These are phyloP conservation scores for Palythoa caribaeorum DNA, from an alignment of 92 coral and sea anemone genomes.

Conservation along the genomic window DNA sequence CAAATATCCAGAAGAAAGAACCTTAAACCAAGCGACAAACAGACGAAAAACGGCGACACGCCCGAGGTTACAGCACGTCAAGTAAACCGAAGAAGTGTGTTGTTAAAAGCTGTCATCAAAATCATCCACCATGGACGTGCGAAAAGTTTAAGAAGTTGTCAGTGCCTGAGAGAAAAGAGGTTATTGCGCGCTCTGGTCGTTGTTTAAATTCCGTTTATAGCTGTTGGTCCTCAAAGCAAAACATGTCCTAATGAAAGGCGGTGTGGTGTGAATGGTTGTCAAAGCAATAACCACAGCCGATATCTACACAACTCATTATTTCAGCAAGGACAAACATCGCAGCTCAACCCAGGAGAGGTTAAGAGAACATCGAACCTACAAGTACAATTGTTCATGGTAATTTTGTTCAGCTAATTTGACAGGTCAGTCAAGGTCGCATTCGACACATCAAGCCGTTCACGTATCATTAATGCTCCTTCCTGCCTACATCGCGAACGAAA, in stretches of 20 bases:
- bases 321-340: neutral
- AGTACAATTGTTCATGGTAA: neutral
- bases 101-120: too few species aligned
- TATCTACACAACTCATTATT: constrained; percentile 49
- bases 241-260: constrained; percentile 43
- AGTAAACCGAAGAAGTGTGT: too few species aligned
- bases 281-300: constrained; percentile 54
- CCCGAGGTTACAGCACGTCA: too few species aligned
- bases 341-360: neutral
- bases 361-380: neutral
- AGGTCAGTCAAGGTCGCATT: constrained; percentile 8
- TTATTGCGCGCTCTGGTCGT: too few species aligned
- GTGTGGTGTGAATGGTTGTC: constrained; percentile 6
- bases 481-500: constrained; percentile 52
- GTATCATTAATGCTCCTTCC: constrained; percentile 63
- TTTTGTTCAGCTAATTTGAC: neutral
- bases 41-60: too few species aligned
- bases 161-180: constrained; percentile 48
- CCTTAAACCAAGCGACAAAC: neutral
- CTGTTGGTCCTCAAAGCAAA: constrained; percentile 45
- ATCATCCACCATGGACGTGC: constrained; percentile 12
- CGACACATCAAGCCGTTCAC: constrained; percentile 20
- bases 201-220: constrained; percentile 49
- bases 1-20: neutral
- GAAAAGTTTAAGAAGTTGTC: constrained; percentile 49